Conservation (phyloP, 2,113 vertebrate genomes). For the Egretta garzetta region DNA sequence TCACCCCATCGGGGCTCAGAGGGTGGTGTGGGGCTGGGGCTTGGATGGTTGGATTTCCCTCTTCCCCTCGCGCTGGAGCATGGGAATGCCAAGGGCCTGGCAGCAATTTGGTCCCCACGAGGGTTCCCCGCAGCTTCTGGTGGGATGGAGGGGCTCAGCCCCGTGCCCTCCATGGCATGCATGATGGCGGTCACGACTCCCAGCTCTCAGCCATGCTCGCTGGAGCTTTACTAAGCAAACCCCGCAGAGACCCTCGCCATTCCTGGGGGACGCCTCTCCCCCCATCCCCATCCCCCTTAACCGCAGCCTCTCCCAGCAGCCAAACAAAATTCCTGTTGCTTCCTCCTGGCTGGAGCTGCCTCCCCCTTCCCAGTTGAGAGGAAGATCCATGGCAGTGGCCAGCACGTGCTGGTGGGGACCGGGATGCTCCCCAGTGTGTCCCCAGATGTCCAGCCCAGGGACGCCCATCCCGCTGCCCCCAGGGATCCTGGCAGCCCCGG, state of each 20-base stretch:
- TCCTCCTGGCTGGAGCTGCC: not conserved
- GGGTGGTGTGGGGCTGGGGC: rapidly evolving
- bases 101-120: rapidly evolving
- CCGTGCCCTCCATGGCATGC: rapidly evolving
- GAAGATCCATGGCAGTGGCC: not conserved
- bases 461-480: not conserved
- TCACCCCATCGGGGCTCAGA: rapidly evolving
- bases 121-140: not conserved
- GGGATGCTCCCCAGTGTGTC: not conserved
- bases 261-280: rapidly evolving
- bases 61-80: rapidly evolving
- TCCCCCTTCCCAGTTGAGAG: not conserved
- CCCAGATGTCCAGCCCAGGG: not conserved
- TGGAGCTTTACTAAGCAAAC: not conserved
- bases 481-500: not conserved
- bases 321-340: not conserved
- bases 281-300: not conserved
- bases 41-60: not conserved
- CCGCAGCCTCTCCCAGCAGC: not conserved
- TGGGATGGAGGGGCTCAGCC: not conserved
- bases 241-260: not conserved
- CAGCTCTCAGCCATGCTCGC: not conserved
- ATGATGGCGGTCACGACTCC: rapidly evolving
- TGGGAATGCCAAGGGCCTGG: not conserved
- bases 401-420: not conserved